Conservation (phyloP, 2,888 invertebrate genomes). For the Sinotaia quadrata region DNA sequence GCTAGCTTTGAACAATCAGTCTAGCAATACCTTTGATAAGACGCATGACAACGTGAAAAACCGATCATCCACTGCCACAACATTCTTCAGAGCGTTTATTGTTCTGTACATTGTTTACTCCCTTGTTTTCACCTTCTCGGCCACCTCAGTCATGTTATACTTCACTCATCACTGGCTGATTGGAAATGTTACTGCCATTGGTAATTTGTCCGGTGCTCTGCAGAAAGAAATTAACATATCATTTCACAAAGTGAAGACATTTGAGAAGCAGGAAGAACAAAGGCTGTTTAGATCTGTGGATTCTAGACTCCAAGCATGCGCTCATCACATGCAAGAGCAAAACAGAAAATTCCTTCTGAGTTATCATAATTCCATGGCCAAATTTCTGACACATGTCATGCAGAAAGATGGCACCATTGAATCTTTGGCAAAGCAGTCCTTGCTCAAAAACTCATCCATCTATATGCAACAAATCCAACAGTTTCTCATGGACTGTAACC, state of each 20-base stretch:
- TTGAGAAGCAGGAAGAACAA: slow-evolving; percentile 51
- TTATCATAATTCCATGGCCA: slow-evolving; percentile 32
- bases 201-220: slow-evolving; percentile 54
- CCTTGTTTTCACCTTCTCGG: slow-evolving; percentile 60
- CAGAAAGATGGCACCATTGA: slow-evolving; percentile 46
- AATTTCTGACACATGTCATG: slow-evolving; percentile 44
- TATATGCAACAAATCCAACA: slow-evolving; percentile 46
- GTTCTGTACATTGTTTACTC: slow-evolving; percentile 59
- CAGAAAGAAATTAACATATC: slow-evolving; percentile 48
- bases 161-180: slow-evolving; percentile 49
- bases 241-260: slow-evolving; percentile 45
- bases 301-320: slow-evolving; percentile 55
- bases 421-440: slow-evolving; percentile 38
- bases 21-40: neutral
- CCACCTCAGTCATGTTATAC: slow-evolving; percentile 59
- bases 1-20: slow-evolving; percentile 45
- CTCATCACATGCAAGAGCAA: slow-evolving; percentile 50
- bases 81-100: slow-evolving; percentile 46
- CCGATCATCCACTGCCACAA: slow-evolving; percentile 8
- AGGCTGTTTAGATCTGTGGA: slow-evolving; percentile 48
- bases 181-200: slow-evolving; percentile 45
- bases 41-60: slow-evolving; percentile 11
- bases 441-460: slow-evolving; percentile 39
- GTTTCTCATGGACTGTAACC: slow-evolving; percentile 55
- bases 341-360: slow-evolving; percentile 42